phyloP scores from a whole-genome alignment of 2,113 vertebrate species.

The Austrofundulus limnaeus region DNA sequence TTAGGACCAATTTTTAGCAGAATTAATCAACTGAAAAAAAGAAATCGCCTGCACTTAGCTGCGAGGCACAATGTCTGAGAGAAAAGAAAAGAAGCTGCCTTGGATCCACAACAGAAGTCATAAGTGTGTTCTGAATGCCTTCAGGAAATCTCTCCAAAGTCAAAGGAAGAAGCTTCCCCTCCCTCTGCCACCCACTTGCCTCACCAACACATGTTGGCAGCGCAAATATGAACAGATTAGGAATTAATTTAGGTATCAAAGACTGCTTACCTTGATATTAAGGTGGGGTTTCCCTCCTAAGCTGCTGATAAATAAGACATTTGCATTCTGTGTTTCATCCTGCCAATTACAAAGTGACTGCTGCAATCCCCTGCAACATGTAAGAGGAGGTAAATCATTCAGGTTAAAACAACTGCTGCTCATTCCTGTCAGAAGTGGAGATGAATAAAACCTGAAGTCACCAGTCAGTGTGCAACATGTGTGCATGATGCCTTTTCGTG shows the following conservation, averaged over 20 bases:
- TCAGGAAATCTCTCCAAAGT: slow-evolving; percentile 73
- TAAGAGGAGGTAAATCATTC: slow-evolving; percentile 19
- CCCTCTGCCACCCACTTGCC: slow-evolving; percentile 3
- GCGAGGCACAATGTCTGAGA: slow-evolving; percentile 49
- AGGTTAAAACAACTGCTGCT: slow-evolving; percentile 20
- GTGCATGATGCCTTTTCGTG: not conserved
- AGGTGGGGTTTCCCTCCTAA: slow-evolving; percentile 48
- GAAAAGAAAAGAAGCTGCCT: slow-evolving; percentile 52
- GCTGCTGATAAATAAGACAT: slow-evolving; percentile 52
- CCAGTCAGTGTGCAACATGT: not conserved
- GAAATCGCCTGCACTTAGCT: slow-evolving; percentile 50
- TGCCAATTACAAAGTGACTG: slow-evolving; percentile 16
- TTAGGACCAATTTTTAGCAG: slow-evolving; percentile 67
- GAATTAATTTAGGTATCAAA: slow-evolving; percentile 67
- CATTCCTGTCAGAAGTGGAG: slow-evolving; percentile 8
- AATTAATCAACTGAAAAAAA: slow-evolving; percentile 66
- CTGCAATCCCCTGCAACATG: slow-evolving; percentile 20
- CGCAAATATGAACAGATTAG: slow-evolving; percentile 59
- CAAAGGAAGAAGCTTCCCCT: slow-evolving; percentile 45
- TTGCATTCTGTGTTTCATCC: slow-evolving; percentile 36
- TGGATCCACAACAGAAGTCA: slow-evolving; percentile 70
- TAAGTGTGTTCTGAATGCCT: slow-evolving; percentile 67
- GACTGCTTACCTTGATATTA: slow-evolving; percentile 65
- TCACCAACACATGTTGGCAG: slow-evolving; percentile 38
- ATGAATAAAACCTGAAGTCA: not conserved